Evolutionary conservation across 2,888 invertebrate species (phyloP), one percentile per base, ranked within the genome.

Genomic region (Dicyrtomina minuta): DNA sequence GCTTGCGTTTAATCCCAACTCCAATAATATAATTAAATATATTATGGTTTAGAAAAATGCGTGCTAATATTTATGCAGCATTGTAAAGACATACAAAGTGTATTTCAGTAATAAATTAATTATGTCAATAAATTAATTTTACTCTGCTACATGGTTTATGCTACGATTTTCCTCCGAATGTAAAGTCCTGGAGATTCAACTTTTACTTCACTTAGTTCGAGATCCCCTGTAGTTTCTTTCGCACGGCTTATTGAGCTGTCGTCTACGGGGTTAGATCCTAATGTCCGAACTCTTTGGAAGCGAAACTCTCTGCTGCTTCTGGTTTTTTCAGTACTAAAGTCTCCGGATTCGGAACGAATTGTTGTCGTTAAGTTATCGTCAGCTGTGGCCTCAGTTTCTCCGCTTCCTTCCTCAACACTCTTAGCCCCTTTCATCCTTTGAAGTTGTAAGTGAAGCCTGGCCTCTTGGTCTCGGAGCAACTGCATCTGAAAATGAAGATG

Each of bases 151-250:
- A n/a, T 33, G 8, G 8, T 33, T 8, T 33, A 33, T 33, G 33
- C 4, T 5, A 8, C 33, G n/a, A n/a, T n/a, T 24, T 46, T 66
- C 27, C 59, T 59, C 2, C 66, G 24, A 39, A 68, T 68, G 27
- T 51, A 43, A 41, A 68, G 20, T 33, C 68, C 68, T 2, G 61
- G 26, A 43, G 61, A 61, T 24, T 68, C 68, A 1, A 68, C 68
- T 61, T 68, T 60, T 10, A 68, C 68, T 27, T 68, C 68, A 44
- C 67, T 59, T 15, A 59, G 22, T 61, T 61, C 68, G 12, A 43
- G 15, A 27, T 58, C 66, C 27, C 46, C 56, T 15, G 26, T 5
- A 13, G 65, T 24, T 26, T 27, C 53, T 2, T 26, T 22, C 15
- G n/a, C 41, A 5, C 53, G 22, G 10, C 20, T 27, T 1, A 53